These are phyloP conservation scores for Toxostoma redivivum DNA, from an alignment of 2,113 vertebrate species.

Conservation along the genomic window DNA sequence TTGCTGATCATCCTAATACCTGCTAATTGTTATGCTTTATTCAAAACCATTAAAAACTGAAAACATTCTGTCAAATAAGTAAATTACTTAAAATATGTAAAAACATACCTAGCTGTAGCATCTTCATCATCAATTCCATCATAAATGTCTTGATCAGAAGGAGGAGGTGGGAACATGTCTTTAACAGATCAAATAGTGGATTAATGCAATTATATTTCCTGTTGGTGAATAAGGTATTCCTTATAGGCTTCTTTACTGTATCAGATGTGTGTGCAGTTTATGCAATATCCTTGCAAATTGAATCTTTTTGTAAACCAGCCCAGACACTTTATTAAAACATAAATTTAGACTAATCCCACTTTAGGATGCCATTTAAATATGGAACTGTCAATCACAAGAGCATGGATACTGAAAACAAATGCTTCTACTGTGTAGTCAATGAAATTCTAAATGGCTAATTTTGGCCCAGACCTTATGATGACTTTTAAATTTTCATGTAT, in stretches of 20 bases:
- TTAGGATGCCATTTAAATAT: not conserved
- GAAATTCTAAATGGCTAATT: not conserved
- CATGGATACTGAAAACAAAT: not conserved
- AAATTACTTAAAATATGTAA: not conserved
- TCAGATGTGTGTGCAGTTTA: not conserved
- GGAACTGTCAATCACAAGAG: not conserved
- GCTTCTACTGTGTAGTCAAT: not conserved
- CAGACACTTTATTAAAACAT: not conserved
- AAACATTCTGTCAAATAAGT: not conserved
- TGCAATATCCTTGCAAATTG: not conserved
- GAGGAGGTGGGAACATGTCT: constrained; percentile 77
- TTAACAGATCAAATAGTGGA: constrained; percentile 24
- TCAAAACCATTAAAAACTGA: not conserved
- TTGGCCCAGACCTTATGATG: not conserved
- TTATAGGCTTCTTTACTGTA: not conserved
- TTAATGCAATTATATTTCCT: not conserved
- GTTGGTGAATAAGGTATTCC: not conserved
- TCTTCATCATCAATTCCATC: constrained; percentile 82
- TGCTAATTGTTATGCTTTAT: not conserved
- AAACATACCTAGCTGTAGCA: constrained; percentile 71
- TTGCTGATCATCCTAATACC: not conserved
- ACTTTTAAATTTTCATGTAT: not conserved
- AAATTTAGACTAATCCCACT: not conserved
- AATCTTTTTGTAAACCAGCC: not conserved
- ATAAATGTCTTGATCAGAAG: constrained; percentile 83